Conservation (phyloP, 2,113 vertebrate species). For the Neolamprologus tretocephalus region DNA sequence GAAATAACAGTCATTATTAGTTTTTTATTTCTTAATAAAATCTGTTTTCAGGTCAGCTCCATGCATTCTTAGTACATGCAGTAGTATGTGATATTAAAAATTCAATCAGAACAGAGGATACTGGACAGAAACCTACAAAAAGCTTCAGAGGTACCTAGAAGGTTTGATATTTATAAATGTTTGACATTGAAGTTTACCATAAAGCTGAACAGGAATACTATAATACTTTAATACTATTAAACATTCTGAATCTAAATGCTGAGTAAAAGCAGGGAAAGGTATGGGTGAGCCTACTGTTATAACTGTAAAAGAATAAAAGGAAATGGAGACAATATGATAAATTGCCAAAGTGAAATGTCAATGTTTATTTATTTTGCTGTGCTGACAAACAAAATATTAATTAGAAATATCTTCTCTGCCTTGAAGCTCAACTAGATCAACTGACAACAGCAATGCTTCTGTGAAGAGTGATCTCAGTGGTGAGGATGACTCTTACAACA, state of each 20-base stretch:
- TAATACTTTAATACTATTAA: not conserved
- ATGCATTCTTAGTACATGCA: accelerated
- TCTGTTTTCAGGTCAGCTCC: not conserved
- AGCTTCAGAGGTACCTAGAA: not conserved
- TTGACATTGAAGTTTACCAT: not conserved
- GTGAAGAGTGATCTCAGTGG: accelerated
- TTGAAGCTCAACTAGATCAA: not conserved
- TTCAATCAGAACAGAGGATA: not conserved
- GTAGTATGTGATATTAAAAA: not conserved
- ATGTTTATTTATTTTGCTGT: not conserved
- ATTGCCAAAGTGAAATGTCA: not conserved
- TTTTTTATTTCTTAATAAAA: not conserved
- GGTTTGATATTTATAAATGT: accelerated
- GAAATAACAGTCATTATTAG: not conserved
- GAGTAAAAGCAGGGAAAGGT: not conserved
- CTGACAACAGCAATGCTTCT: not conserved
- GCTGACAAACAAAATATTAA: not conserved
- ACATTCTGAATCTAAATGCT: not conserved
- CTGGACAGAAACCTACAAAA: not conserved
- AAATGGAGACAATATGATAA: accelerated
- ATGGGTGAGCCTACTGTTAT: not conserved
- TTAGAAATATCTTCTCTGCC: accelerated
- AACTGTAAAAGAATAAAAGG: not conserved
- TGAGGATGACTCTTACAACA: not conserved
- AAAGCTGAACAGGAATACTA: not conserved